Percentiles rank a stretch among this genome's conserved stretches.
Evolutionary conservation across 2,797 vertebrate genomes (phyloP).

Genomic region (Sebastes itinus): DNA sequence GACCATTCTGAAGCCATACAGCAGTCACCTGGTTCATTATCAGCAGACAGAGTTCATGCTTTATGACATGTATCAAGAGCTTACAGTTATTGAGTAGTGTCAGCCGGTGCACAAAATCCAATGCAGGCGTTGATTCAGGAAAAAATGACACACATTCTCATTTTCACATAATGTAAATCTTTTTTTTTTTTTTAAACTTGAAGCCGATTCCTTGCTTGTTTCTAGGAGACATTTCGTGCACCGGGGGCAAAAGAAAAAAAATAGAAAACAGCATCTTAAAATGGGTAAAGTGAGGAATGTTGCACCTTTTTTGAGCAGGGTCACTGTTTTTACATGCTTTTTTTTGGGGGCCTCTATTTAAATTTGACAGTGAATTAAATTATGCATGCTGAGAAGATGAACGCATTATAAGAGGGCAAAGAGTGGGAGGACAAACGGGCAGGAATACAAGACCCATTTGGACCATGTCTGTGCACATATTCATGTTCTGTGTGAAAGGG

Average conservation of each 20-base stretch:
- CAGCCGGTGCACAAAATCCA: conserved; percentile 47
- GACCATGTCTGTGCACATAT: conserved; percentile 27
- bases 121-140: conserved; percentile 35
- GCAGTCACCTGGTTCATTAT: conserved; percentile 90
- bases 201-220: conserved; percentile 5
- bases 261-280: neutral
- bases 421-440: conserved; percentile 58
- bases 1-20: conserved; percentile 84
- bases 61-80: conserved; percentile 83
- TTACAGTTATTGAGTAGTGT: conserved; percentile 74
- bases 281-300: neutral
- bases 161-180: conserved; percentile 11
- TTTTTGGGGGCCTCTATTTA: conserved; percentile 19
- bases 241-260: neutral
- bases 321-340: conserved; percentile 35
- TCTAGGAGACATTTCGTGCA: neutral
- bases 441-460: conserved; percentile 34
- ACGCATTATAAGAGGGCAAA: conserved; percentile 46
- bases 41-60: conserved; percentile 83
- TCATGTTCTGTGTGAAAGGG: conserved; percentile 52
- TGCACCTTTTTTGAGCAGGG: conserved; percentile 12
- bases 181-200: neutral
- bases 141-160: conserved; percentile 9
- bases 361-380: conserved; percentile 50
- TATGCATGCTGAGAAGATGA: conserved; percentile 53